Evolutionary conservation across 2,888 invertebrate genomes (phyloP).

Genomic region (Polyommatus icarus): DNA sequence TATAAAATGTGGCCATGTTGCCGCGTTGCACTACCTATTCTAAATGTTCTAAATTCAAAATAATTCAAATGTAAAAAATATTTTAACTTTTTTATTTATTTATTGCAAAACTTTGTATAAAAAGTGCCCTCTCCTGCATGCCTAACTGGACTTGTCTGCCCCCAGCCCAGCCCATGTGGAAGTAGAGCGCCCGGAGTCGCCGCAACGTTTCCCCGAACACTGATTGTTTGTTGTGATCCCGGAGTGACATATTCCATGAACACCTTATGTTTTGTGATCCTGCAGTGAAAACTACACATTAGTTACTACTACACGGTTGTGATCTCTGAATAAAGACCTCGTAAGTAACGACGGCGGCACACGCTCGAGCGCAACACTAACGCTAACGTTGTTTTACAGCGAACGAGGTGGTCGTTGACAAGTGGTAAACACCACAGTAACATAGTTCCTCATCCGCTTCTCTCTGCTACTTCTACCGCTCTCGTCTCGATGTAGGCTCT

Average conservation of each 20-base stretch:
- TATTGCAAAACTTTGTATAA: constrained; percentile 54
- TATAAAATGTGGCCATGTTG: constrained; percentile 18
- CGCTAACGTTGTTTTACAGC: constrained; percentile 82
- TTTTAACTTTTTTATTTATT: constrained; percentile 29
- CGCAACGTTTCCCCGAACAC: constrained; percentile 52
- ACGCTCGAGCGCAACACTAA: constrained; percentile 67
- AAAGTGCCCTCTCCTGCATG: constrained; percentile 59
- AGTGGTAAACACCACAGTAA: constrained; percentile 82
- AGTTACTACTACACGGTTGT: constrained; percentile 74
- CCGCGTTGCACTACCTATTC: constrained; percentile 34
- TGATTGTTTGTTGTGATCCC: constrained; percentile 34
- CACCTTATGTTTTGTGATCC: constrained; percentile 80
- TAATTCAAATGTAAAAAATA: constrained; percentile 19
- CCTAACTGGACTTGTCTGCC: constrained; percentile 74
- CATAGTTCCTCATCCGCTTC: constrained; percentile 76
- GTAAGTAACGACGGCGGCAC: constrained; percentile 70
- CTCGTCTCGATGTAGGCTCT: constrained; percentile 61
- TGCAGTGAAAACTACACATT: constrained; percentile 78
- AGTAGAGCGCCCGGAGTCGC: constrained; percentile 68
- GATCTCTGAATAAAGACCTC: constrained; percentile 69
- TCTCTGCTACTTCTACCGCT: constrained; percentile 72
- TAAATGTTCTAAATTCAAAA: too few relatives aligned
- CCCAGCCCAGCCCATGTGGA: constrained; percentile 77
- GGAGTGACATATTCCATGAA: constrained; percentile 70
- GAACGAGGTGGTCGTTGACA: constrained; percentile 86